phyloP scores from a whole-genome alignment of 1,140 invertebrate species.

The Druon quercuslanigerum region DNA sequence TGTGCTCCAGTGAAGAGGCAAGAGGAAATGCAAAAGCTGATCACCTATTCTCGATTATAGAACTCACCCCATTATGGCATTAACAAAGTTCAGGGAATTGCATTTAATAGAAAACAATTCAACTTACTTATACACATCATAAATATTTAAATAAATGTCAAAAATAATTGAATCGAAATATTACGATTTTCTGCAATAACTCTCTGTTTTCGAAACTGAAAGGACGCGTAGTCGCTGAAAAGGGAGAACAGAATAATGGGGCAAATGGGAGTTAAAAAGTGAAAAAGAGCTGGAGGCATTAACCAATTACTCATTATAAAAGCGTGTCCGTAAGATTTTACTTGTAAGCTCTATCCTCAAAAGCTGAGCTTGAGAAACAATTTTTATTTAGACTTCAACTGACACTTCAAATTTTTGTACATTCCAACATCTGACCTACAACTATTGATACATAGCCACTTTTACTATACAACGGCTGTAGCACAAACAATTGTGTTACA shows the following conservation, averaged over 20 bases:
- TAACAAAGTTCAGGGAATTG: too few species aligned
- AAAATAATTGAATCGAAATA: too few species aligned
- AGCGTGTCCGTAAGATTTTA: conserved; percentile 68
- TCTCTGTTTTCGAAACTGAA: too few species aligned
- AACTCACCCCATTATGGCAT: too few species aligned
- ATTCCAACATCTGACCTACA: conserved; percentile 57
- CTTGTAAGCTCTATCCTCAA: conserved; percentile 27
- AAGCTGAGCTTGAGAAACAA: neutral
- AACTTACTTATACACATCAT: conserved; percentile 46
- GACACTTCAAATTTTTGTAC: conserved; percentile 37
- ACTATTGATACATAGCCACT: neutral
- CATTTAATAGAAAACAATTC: conserved; percentile 53
- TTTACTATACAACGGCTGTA: too few species aligned
- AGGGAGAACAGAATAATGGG: too few species aligned
- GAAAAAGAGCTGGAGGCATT: conserved; percentile 59
- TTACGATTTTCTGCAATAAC: too few species aligned
- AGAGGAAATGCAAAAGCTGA: neutral
- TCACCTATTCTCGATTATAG: too few species aligned
- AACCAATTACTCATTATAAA: conserved; percentile 75
- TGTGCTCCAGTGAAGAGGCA: neutral
- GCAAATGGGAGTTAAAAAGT: too few species aligned
- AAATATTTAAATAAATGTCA: too few species aligned
- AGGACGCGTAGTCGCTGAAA: too few species aligned
- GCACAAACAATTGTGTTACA: conserved; percentile 16
- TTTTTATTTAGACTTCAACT: conserved; percentile 35